Percentiles rank a stretch among this genome's conserved stretches.
These are phyloP conservation scores for Centropyge bicolor DNA, from an alignment of 2,797 vertebrate genomes.

Conservation along the genomic window DNA sequence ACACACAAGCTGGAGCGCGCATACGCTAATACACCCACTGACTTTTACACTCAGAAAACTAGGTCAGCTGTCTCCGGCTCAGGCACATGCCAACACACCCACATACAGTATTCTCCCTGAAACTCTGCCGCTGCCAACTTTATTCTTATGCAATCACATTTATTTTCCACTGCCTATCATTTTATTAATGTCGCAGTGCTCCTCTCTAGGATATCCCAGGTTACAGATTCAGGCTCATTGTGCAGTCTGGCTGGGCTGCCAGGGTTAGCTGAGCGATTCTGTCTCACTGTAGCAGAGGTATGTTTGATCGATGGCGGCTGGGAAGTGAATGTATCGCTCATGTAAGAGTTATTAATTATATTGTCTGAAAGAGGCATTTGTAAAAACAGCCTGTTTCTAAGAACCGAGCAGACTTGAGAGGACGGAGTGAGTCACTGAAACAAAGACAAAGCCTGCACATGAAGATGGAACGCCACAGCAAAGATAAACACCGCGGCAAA, in stretches of 20 bases:
- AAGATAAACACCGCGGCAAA: constrained; percentile 32
- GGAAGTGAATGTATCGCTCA: constrained; percentile 6
- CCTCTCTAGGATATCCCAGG: constrained; percentile 46
- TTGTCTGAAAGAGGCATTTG: background rate
- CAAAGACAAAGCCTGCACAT: constrained; percentile 36
- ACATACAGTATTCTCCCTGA: constrained; percentile 57
- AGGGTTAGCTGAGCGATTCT: constrained; percentile 14
- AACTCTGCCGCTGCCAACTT: constrained; percentile 44
- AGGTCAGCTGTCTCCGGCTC: constrained; percentile 72
- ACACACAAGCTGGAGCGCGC: constrained; percentile 50
- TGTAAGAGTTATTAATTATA: constrained; percentile 24
- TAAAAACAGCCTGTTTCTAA: constrained; percentile 44
- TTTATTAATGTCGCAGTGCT: constrained; percentile 17
- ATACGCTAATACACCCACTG: constrained; percentile 61
- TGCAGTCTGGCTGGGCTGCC: constrained; percentile 7
- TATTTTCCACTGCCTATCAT: constrained; percentile 35
- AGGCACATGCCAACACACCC: constrained; percentile 75
- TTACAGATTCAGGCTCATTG: constrained; percentile 18
- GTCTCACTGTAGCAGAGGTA: constrained; percentile 28
- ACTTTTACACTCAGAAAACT: constrained; percentile 69
- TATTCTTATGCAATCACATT: constrained; percentile 66
- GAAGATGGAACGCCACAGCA: constrained; percentile 25
- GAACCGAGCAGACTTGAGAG: constrained; percentile 35
- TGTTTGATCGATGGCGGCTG: constrained; percentile 23
- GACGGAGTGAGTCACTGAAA: constrained; percentile 65